phyloP scores from a whole-genome alignment of 2,797 vertebrate genomes.

The Sebastes hubbsi region DNA sequence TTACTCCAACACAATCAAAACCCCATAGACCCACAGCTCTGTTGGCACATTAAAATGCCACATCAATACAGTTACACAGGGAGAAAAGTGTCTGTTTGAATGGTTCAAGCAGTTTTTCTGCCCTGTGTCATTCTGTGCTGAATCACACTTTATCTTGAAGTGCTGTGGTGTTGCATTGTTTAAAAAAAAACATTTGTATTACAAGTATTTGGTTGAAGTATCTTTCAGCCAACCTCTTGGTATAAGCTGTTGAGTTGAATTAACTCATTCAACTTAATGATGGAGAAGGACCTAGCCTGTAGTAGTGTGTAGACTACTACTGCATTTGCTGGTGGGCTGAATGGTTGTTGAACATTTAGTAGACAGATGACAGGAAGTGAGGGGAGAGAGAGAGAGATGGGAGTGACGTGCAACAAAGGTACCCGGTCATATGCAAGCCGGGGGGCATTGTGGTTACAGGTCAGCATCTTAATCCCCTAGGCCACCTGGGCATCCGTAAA shows the following conservation, averaged over 20 bases:
- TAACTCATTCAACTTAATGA: neutral
- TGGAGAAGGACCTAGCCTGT: neutral
- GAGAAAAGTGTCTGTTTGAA: neutral
- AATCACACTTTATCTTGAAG: conserved; percentile 6
- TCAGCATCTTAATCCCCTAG: neutral
- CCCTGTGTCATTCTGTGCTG: neutral
- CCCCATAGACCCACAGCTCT: neutral
- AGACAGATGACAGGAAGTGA: neutral
- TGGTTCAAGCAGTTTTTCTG: neutral
- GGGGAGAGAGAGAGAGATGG: neutral
- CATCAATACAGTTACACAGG: neutral
- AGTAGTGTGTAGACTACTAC: neutral
- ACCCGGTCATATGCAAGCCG: neutral
- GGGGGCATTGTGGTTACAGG: neutral
- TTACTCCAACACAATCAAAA: neutral
- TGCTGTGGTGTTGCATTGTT: neutral
- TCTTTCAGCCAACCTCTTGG: neutral
- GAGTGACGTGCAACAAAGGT: neutral
- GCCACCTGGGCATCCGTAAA: neutral
- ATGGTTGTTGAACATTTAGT: neutral
- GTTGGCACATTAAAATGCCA: neutral
- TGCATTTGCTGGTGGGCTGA: neutral
- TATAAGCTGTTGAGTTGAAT: neutral
- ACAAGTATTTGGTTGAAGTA: neutral
- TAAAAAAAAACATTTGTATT: too few relatives aligned